Evolutionary conservation across 2,888 invertebrate species (phyloP), one percentile per base, ranked within the genome.

Genomic region (Isotomurus palustris): DNA sequence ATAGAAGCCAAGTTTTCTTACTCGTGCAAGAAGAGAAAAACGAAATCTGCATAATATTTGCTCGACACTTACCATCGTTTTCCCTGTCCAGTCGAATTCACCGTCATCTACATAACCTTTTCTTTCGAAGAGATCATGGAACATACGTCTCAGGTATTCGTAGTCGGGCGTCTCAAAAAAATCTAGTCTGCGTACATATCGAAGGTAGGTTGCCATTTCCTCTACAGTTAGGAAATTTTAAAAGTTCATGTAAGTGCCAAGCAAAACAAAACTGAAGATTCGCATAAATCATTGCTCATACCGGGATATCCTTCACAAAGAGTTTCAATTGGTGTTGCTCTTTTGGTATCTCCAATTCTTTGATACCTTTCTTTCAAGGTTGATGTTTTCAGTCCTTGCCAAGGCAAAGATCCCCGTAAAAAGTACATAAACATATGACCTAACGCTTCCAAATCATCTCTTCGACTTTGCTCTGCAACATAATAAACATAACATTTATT

Each of bases 401-500:
- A 81, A 72, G 99, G 99, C 79, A 99, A 84, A 78, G 94, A 95
- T 74, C 99, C 99, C 73, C 99, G 85, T 79, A 99, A 84, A 82
- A 99, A 99, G 83, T 99, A 99, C 97, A 99, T 97, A 82, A 99
- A 99, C 99, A 99, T 99, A 82, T 99, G 97, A 70, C 99, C 99
- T 75, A 99, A 83, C 67, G 99, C 99, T 81, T 99, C 99, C 78
- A 99, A 82, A 81, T 99, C 99, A 80, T 99, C 99, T 77, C 99
- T 84, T 77, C 99, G 85, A 75, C 96, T 96, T 85, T 99, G 99
- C 81, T 99, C 99, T 88, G 80, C 5, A 75, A 73, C 29, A 22
- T 28, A 28, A 21, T 25, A 40, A 41, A 40, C n/a, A n/a, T n/a
- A n/a, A n/a, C n/a, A n/a, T n/a, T n/a, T n/a, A n/a, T n/a, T n/a